Base-by-base conservation (phyloP, 2,888 invertebrate species). In the Malthinus flaveolus region DNA sequence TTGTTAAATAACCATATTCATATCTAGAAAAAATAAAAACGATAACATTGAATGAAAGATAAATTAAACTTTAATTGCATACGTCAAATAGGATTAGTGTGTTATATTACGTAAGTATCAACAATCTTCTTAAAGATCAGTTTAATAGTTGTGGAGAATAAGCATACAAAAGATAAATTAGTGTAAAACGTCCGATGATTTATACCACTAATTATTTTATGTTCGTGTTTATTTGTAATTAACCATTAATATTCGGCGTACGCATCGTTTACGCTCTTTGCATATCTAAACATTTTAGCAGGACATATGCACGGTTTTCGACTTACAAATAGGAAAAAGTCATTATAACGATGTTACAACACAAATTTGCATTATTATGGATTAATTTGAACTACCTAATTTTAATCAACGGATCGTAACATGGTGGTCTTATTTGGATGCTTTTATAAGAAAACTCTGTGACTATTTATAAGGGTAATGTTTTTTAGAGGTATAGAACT, bases 221-320 rank as follows among this genome's bases (percentile, higher is more conserved):
- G 57, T 59, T 59, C 63, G 59, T 65, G 65, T 59, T 59, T 59
- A 63, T 61, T 59, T 56, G 63, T 63, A 65, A 65, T 65, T 65
- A 63, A 63, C 59, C 63, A 59, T 65, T 65, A 63, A 63, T 63
- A 65, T 65, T 63, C 65, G 54, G 57, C 61, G 56, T 62, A 62
- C 55, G 49, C 57, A 48, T 56, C 49, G 56, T 44, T 53, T 56
- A 56, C 60, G 60, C 44, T 49, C 31, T 13, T 46, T 13, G 60
- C 56, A 61, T 61, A 53, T 32, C 53, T 56, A 61, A 61, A 56
- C 50, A 53, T 56, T 51, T 56, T 15, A 45, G 34, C 35, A 45
- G 42, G 54, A 50, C 59, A 59, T 59, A 59, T 54, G 59, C 59
- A 59, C 59, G 59, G 49, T 46, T 55, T 46, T 50, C 31, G 59